Evolutionary conservation across 2,888 invertebrate genomes (phyloP).

Genomic region (Agriopis leucophaearia): DNA sequence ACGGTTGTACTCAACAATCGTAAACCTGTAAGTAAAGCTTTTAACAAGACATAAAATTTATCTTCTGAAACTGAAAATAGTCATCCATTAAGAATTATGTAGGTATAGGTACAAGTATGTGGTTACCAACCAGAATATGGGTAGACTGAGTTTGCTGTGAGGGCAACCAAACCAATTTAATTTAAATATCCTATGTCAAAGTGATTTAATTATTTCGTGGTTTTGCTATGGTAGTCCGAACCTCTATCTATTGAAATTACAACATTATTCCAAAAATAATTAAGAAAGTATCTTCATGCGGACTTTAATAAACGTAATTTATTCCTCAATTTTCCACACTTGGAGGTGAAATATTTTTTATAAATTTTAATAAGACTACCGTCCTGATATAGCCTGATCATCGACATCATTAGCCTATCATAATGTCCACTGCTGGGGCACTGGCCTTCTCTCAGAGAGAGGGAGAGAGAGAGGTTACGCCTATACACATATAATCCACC

Average conservation of each 20-base stretch:
- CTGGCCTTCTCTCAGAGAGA: too few species aligned
- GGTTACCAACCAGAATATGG: background rate
- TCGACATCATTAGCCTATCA: too few species aligned
- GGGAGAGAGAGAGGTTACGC: too few species aligned
- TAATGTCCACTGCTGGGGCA: too few species aligned
- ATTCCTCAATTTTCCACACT: too few species aligned
- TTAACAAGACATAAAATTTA: constrained; percentile 32
- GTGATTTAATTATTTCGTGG: background rate
- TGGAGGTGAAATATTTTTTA: too few species aligned
- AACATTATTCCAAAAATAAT: too few species aligned
- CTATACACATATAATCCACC: too few species aligned
- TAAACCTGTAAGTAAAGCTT: constrained; percentile 25
- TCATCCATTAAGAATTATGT: constrained; percentile 21
- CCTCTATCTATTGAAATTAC: background rate
- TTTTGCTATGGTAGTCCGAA: background rate
- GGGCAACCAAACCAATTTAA: background rate
- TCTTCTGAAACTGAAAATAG: constrained; percentile 20
- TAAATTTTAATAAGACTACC: too few species aligned
- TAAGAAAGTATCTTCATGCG: too few species aligned
- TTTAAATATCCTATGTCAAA: background rate
- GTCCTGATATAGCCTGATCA: too few species aligned
- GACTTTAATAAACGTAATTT: too few species aligned
- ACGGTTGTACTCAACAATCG: constrained; percentile 8
- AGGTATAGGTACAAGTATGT: background rate
- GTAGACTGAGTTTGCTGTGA: background rate